Evolutionary conservation across 2,113 vertebrate species (phyloP).

Genomic region (Echinops telfairi): DNA sequence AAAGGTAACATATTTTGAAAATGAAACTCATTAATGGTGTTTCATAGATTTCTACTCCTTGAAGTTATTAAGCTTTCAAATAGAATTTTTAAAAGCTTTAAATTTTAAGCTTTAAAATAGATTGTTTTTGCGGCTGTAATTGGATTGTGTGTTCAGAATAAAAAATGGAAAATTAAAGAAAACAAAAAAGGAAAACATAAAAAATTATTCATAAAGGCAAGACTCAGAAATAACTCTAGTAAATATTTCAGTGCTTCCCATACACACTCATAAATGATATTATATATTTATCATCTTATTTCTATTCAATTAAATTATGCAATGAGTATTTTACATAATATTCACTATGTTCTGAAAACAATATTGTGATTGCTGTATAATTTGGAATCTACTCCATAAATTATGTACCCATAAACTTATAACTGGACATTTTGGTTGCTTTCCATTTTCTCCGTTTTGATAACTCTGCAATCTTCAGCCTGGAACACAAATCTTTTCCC

Average conservation of each 20-base stretch:
- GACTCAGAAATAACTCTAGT: constrained; percentile 17
- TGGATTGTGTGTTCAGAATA: not conserved
- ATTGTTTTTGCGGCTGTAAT: not conserved
- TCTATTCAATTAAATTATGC: constrained; percentile 56
- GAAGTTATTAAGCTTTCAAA: constrained; percentile 34
- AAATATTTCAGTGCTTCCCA: constrained; percentile 16
- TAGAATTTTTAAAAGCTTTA: constrained; percentile 3
- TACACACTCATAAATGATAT: not conserved
- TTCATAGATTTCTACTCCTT: not conserved
- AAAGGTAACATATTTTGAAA: constrained; percentile 30
- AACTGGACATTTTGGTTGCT: not conserved
- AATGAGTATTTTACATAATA: not conserved
- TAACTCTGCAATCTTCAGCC: not conserved
- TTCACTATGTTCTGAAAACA: not conserved
- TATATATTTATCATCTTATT: constrained; percentile 39
- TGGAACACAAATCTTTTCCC: not conserved
- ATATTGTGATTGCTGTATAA: constrained; percentile 3
- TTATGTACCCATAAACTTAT: constrained; percentile 38
- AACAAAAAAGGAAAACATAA: not conserved
- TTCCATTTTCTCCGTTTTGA: constrained; percentile 41
- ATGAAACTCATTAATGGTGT: not conserved
- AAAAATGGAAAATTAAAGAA: not conserved
- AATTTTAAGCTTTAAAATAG: not conserved
- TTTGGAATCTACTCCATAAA: not conserved
- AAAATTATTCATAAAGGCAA: not conserved